phyloP scores from a whole-genome alignment of 2,797 vertebrate genomes.

The Thalassophryne amazonica region DNA sequence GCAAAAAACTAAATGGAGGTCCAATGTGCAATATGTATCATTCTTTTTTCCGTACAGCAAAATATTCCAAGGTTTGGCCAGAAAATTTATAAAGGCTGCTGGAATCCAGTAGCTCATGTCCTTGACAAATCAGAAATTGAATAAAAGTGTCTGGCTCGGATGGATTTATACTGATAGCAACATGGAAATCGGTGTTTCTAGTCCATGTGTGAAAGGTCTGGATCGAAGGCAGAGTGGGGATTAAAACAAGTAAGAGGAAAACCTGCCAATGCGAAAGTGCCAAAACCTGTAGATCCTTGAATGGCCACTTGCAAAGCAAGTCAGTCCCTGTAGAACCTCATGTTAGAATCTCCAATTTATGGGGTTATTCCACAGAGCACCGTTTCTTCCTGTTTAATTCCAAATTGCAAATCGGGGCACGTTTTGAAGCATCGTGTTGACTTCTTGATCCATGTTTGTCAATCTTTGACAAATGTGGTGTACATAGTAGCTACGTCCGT shows the following conservation, averaged over 20 bases:
- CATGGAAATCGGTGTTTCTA: constrained; percentile 43
- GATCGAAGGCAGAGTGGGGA: background rate
- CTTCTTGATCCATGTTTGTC: too few relatives aligned
- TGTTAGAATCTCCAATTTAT: too few relatives aligned
- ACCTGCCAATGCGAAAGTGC: too few relatives aligned
- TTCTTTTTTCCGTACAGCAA: constrained; percentile 9
- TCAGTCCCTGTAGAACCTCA: too few relatives aligned
- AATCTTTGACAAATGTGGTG: too few relatives aligned
- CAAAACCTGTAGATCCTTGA: too few relatives aligned
- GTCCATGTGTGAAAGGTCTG: constrained; percentile 19
- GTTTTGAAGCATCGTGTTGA: too few relatives aligned
- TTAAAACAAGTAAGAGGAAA: constrained; percentile 45
- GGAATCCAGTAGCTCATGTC: constrained; percentile 17
- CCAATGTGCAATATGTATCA: constrained; percentile 26
- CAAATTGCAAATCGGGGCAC: too few relatives aligned
- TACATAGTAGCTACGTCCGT: too few relatives aligned
- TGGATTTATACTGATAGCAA: constrained; percentile 53
- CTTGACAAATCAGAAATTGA: constrained; percentile 42
- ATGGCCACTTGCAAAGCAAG: too few relatives aligned
- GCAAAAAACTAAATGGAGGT: constrained; percentile 1
- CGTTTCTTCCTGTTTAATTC: too few relatives aligned
- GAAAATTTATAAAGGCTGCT: constrained; percentile 46
- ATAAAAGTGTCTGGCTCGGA: constrained; percentile 35
- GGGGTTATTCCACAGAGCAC: too few relatives aligned
- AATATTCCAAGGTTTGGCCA: constrained; percentile 32